Evolutionary conservation across 2,888 invertebrate genomes (phyloP), one percentile per base, ranked within the genome.

Genomic region (Tolmerus cingulatus): DNA sequence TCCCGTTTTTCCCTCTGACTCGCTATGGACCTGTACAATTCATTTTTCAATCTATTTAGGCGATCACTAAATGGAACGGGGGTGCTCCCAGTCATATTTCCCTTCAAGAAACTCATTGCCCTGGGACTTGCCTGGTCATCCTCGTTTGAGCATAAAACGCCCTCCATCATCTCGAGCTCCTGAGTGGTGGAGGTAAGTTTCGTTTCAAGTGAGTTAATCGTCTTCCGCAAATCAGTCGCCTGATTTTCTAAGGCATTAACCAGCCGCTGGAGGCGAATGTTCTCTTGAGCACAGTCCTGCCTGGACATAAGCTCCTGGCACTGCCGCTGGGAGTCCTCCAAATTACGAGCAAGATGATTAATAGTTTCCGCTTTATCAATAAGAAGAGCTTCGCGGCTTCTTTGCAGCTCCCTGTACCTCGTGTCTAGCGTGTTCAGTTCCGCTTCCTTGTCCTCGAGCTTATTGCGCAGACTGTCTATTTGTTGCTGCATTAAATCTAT

Each of bases 341-440:
- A 89, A 30, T 94, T 95, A 30, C 92, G 92, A 0, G 94, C 94
- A n/a, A 96, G 89, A 76, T 94, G 93, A 91, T 95, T 95, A 87
- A 95, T 95, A 19, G 94, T 94, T 0, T 93, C 93, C 0, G 94
- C 94, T 89, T 95, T 95, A 74, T 95, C 95, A 78, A 95, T 93
- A 74, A 95, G 90, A 88, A 95, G 92, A 4, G 93, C 92, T 90
- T 95, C 95, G 85, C 95, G 94, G 23, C 94, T 94, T 88, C 93
- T 92, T 81, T 95, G 94, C 2, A 94, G 91, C 43, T 95, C 94
- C 89, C 93, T 93, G 89, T 94, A 95, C 14, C 92, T 93, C 55
- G 93, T 92, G 88, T 94, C 94, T 88, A 95, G 90, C n/a, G 91
- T 91, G 88, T 94, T 94, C 78, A 94, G 91, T 90, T 95, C 94